These are phyloP conservation scores for Nymphalis io DNA, from an alignment of 1,140 invertebrate genomes.

Conservation along the genomic window DNA sequence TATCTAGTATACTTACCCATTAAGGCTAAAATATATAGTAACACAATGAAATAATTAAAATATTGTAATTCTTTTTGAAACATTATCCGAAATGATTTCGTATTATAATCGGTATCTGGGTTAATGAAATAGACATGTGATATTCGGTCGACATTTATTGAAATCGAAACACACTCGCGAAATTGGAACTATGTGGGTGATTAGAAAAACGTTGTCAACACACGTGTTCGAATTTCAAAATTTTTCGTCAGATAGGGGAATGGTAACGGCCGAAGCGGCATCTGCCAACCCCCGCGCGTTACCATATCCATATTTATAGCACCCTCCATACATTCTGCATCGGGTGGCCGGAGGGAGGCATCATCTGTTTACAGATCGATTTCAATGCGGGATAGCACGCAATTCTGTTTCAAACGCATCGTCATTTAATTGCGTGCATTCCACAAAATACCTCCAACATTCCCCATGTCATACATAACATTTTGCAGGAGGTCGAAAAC, in stretches of 20 bases:
- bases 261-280: slow-evolving; percentile 67
- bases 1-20: too few species aligned
- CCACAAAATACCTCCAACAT: background rate
- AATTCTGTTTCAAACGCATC: slow-evolving; percentile 38
- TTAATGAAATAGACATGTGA: background rate
- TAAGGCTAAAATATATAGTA: too few species aligned
- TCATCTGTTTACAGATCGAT: slow-evolving; percentile 53
- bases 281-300: slow-evolving; percentile 66
- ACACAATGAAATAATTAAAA: too few species aligned
- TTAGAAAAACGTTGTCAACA: slow-evolving; percentile 40
- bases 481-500: background rate
- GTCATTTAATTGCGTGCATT: slow-evolving; percentile 1
- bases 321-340: slow-evolving; percentile 40
- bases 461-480: too few species aligned
- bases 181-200: slow-evolving; percentile 41
- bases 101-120: slow-evolving; percentile 4
- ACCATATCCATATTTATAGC: slow-evolving; percentile 54
- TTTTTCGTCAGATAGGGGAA: slow-evolving; percentile 66
- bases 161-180: slow-evolving; percentile 34
- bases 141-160: slow-evolving; percentile 14
- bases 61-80: too few species aligned
- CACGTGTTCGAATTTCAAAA: slow-evolving; percentile 69
- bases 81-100: too few species aligned
- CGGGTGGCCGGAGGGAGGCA: slow-evolving; percentile 47
- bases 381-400: slow-evolving; percentile 41